Base-by-base conservation (phyloP, 2,888 invertebrate species). In the Drosophila yooni region DNA sequence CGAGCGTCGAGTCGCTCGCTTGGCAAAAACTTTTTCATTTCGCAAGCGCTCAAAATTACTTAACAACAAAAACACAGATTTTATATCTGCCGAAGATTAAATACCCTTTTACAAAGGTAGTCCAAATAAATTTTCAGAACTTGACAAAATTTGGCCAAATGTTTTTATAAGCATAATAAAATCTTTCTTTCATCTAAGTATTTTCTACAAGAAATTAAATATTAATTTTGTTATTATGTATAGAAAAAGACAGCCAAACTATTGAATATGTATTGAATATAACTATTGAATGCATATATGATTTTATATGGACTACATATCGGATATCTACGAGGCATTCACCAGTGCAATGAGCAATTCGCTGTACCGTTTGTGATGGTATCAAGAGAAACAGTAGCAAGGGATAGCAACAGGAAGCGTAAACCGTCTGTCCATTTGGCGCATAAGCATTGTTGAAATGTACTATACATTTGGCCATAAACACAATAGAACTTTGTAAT, bases 31-130 rank as follows among this genome's bases (percentile, higher is more conserved):
- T 89, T 86, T 86, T 74, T 67, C 88, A 82, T 86, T 89, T 87
- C 72, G 90, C 88, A 89, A 86, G 83, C 76, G 76, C 82, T 88
- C 60, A 64, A 88, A 87, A 87, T 88, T 81, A 88, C 82, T 88
- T 88, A 69, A 62, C 63, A 61, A 43, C 46, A 60, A 58, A 33
- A n/a, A 13, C 13, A 3, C 21, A 6, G 33, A 11, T 69, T 27
- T 51, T 11, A 38, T 18, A 8, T 1, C 0, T 18, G 25, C 13
- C 29, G 25, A 69, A 57, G 11, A 43, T 15, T 3, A 40, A 51
- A 69, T 43, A 15, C 21, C 3, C 21, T 40, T 15, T 11, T 18
- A 25, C 4, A 2, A 34, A 21, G 3, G 53, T 40, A 2, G 5
- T 21, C 2, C 2, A 6, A 21, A 13, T 43, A 11, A 21, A 21